phyloP scores from a whole-genome alignment of 2,113 vertebrate genomes.

The Pitta sordida region DNA sequence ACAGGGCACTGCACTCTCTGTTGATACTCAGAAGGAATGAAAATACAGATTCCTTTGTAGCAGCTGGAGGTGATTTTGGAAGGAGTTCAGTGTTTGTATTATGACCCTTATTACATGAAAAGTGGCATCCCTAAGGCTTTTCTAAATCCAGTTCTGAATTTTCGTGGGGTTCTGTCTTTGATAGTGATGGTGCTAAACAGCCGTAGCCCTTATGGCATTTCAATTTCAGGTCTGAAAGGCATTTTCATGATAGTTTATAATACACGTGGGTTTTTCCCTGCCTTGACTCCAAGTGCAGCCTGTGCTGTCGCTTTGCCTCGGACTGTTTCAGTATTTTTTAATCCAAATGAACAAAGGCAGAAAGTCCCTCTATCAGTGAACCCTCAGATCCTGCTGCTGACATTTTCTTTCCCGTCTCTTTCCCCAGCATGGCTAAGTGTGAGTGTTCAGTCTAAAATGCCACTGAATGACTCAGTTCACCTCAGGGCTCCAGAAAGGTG shows the following conservation, averaged over 20 bases:
- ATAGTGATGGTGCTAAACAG: not conserved
- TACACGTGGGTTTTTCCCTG: not conserved
- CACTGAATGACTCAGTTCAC: not conserved
- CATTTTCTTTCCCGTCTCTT: not conserved
- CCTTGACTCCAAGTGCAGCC: not conserved
- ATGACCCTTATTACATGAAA: not conserved
- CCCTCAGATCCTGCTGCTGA: not conserved
- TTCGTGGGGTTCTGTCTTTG: not conserved
- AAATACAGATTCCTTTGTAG: not conserved
- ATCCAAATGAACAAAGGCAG: not conserved
- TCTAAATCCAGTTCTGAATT: not conserved
- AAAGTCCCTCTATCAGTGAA: not conserved
- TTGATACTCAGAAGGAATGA: not conserved
- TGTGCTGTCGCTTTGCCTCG: not conserved
- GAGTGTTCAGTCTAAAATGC: not conserved
- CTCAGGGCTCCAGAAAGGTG: conserved; percentile 15
- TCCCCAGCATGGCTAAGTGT: not conserved
- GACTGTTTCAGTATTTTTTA: not conserved
- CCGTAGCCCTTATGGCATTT: not conserved
- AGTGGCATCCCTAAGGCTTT: not conserved
- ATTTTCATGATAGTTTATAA: not conserved
- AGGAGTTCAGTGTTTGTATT: not conserved
- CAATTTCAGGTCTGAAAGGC: not conserved
- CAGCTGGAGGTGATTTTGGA: not conserved
- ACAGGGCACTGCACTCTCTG: not conserved